Evolutionary conservation across 2,888 invertebrate genomes (phyloP).

Genomic region (Charanyca ferruginea): DNA sequence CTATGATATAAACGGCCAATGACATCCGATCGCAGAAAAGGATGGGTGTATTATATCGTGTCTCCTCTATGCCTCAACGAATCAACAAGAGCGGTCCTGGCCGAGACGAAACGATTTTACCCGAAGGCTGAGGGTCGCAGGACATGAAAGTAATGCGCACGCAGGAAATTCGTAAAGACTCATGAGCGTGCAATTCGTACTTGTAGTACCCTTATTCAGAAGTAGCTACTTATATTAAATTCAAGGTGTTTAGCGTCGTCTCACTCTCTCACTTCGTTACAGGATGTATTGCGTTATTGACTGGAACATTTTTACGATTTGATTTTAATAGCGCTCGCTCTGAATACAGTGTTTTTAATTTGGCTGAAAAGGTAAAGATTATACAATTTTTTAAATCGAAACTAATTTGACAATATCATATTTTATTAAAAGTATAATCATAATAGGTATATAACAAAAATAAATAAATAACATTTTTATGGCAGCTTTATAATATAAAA

Average conservation of each 20-base stretch:
- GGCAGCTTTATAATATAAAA: conserved; percentile 58
- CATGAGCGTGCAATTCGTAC: conserved; percentile 46
- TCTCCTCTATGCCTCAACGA: conserved; percentile 65
- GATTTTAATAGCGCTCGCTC: conserved; percentile 12
- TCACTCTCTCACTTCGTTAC: conserved; percentile 47
- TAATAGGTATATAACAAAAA: conserved; percentile 67
- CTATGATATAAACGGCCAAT: conserved; percentile 83
- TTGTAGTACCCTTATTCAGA: conserved; percentile 42
- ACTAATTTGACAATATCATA: conserved; percentile 59
- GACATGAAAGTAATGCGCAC: conserved; percentile 81
- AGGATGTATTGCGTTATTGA: conserved; percentile 43
- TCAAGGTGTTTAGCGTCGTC: conserved; percentile 43
- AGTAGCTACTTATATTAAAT: conserved; percentile 44
- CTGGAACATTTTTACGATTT: conserved; percentile 40
- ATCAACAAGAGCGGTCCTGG: conserved; percentile 67
- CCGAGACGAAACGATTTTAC: conserved; percentile 69
- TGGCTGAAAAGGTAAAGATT: conserved; percentile 29
- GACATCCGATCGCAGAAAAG: conserved; percentile 79
- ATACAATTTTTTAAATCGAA: conserved; percentile 45
- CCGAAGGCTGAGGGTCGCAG: conserved; percentile 72
- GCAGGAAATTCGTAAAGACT: conserved; percentile 75
- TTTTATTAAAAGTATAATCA: conserved; percentile 74
- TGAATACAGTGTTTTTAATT: conserved; percentile 4
- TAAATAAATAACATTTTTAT: conserved; percentile 64
- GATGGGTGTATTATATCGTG: conserved; percentile 66